Base-by-base conservation (phyloP, 2,888 invertebrate species). In the Euplagia quadripunctaria region DNA sequence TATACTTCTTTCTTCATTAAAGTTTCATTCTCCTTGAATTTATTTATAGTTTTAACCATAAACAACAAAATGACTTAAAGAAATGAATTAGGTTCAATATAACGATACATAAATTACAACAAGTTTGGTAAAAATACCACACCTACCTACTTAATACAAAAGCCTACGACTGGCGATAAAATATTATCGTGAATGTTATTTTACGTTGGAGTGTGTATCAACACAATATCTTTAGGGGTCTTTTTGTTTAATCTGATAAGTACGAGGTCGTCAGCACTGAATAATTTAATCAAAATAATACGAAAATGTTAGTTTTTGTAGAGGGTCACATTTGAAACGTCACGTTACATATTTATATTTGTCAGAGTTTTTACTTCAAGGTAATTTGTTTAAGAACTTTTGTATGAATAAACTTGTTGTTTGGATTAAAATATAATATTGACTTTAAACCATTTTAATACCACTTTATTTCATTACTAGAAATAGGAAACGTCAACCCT, bases 211-310 rank as follows among this genome's bases (percentile, higher is more conserved):
- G 41, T 78, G 66, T 71, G 75, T 74, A 82, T 78, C 75, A 66
- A 46, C 46, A 65, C 49, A 71, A 74, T 79, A 81, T 82, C 81
- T 79, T 67, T 58, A 77, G 61, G 69, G 76, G 72, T 20, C 55
- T 31, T 31, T 52, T 51, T 71, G 73, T 70, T 73, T 68, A 75
- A 78, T 81, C 76, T 72, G 82, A 82, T 81, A 78, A 75, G 63
- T 64, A 72, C 43, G 67, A 79, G 74, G 82, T 81, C 75, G 72
- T 78, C 75, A 78, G 66, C 80, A 64, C 66, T 61, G 72, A 77
- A 72, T 74, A 74, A 83, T 82, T 78, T 74, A 70, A 77, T 79
- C 76, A 79, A 79, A 81, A 81, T 75, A 69, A 78, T 78, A 78
- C 66, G 31, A 55, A 78, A 78, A 66, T 73, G 69, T 80, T 73